Conservation (phyloP, 37 sponge, comb jelly and placozoan genomes). For the Haliclona indistincta region DNA sequence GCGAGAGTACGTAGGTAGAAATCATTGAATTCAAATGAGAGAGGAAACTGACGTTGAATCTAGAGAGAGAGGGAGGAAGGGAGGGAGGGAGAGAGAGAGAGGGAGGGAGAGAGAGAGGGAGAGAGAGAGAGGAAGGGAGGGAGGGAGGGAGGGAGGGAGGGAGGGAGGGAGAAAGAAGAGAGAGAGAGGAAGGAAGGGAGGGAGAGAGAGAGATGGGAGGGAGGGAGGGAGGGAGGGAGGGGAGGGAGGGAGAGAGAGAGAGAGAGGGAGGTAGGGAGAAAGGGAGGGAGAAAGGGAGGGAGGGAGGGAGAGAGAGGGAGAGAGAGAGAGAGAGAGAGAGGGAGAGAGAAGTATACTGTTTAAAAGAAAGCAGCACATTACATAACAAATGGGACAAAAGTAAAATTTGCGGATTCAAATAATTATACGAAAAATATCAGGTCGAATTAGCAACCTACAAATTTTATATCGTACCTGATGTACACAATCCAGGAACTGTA, state of each 20-base stretch:
- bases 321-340: constrained; percentile 16
- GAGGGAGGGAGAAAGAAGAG: background rate
- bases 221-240: background rate
- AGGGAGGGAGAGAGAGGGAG: background rate
- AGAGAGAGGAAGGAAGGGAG: background rate
- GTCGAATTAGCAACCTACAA: background rate
- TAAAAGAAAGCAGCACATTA: background rate
- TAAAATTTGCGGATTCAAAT: too few relatives aligned
- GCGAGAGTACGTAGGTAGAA: constrained; percentile 84
- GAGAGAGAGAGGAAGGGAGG: too few relatives aligned
- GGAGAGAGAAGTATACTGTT: background rate
- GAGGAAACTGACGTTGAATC: constrained; percentile 87
- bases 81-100: constrained; percentile 1
- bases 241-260: background rate
- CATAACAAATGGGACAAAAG: background rate
- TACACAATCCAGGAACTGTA: constrained; percentile 91
- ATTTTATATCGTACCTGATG: constrained; percentile 69
- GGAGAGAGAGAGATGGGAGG: background rate
- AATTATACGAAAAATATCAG: too few relatives aligned
- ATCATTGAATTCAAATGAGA: constrained; percentile 95
- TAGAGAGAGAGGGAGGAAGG: constrained; percentile 5
- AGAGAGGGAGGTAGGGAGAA: too few relatives aligned
- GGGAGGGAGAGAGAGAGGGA: background rate
- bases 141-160: background rate
- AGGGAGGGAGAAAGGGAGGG: background rate